Percentiles rank a stretch among this genome's conserved stretches.
phyloP scores from a whole-genome alignment of 2,113 vertebrate genomes.

The Ia io region DNA sequence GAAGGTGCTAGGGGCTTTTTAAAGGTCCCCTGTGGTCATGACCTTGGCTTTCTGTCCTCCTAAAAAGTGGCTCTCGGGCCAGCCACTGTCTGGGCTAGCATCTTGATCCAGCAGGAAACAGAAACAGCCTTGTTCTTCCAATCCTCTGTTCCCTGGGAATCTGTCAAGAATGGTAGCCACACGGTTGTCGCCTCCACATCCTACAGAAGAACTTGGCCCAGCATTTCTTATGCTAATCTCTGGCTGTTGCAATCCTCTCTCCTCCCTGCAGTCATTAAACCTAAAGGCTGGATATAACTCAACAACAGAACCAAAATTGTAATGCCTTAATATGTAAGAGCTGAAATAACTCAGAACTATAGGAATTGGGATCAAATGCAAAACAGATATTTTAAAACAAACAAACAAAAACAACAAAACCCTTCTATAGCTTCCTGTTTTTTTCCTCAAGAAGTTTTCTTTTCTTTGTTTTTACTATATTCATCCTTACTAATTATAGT shows the following conservation, averaged over 20 bases:
- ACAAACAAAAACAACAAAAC: neutral
- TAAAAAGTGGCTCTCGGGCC: neutral
- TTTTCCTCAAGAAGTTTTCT: neutral
- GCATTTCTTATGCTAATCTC: slow-evolving; percentile 22
- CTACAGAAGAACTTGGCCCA: neutral
- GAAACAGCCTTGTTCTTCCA: neutral
- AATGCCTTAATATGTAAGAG: neutral
- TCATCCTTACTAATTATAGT: neutral
- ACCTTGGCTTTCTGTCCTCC: slow-evolving; percentile 51
- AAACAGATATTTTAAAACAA: neutral
- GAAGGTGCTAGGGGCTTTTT: slow-evolving; percentile 36
- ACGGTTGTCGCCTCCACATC: neutral
- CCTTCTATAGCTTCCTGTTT: neutral
- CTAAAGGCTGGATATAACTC: neutral
- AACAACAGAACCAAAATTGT: neutral
- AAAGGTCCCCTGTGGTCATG: neutral
- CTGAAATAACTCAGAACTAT: neutral
- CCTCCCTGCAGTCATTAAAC: neutral
- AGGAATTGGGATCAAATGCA: neutral
- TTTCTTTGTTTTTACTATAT: neutral
- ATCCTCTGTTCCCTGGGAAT: neutral
- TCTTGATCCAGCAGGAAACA: neutral
- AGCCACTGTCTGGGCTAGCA: neutral
- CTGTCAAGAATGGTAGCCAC: neutral
- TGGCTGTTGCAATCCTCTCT: neutral